Evolutionary conservation across 2,113 vertebrate species (phyloP), one percentile per base, ranked within the genome.

Genomic region (Amphiprion percula): DNA sequence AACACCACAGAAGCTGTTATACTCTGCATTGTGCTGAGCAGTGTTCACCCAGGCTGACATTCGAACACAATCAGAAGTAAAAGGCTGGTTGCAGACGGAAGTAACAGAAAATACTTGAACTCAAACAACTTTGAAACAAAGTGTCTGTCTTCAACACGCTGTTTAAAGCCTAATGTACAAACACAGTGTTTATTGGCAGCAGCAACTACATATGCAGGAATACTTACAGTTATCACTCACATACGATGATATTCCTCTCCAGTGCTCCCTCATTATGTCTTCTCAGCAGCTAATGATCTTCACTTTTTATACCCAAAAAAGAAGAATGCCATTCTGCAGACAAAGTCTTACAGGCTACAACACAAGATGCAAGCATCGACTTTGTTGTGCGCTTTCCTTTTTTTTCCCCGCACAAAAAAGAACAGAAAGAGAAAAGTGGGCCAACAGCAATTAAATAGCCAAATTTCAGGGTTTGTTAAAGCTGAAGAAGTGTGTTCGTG

Each of bases 391-490:
- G 19, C 23, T 79, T 80, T 80, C 41, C 23, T 46, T 70, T 80
- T 65, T 69, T 67, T 5, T 19, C 19, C 10, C 7, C 49, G 4
- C 21, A 7, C 21, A 47, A 46, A 28, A 49, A 14, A 53, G 2
- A 59, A 54, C 39, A 68, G 37, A 37, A n/a, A n/a, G 5, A 30
- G 10, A 33, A 80, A 87, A 86, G 49, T 71, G 75, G 84, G 74
- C 80, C 73, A 83, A 59, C 49, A 59, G 63, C 80, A 90, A 84
- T 87, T 87, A 88, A 79, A 78, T 6, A 74, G 61, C 47, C 50
- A 87, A 69, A 89, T 83, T 80, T 74, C 66, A 50, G 68, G 63
- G 72, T 85, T 83, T 82, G 82, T 85, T 86, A 61, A 76, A 75
- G 73, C 63, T 56, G 21, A 58, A 61, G 49, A 46, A 61, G 67